phyloP scores from a whole-genome alignment of 2,113 vertebrate species.

The Trichomycterus rosablanca region DNA sequence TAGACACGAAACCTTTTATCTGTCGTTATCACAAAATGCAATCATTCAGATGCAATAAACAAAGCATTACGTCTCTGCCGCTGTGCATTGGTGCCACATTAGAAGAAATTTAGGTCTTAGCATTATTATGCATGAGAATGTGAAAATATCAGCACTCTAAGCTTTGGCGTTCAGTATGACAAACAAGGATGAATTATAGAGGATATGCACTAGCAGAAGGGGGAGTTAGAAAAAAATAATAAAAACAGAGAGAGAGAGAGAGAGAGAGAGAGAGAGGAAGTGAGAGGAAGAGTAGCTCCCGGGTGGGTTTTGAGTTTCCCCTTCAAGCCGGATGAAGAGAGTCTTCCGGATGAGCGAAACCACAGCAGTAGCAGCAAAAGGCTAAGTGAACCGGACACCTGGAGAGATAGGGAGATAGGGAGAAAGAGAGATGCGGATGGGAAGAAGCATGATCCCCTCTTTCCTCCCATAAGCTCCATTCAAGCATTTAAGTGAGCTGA shows the following conservation, averaged over 20 bases:
- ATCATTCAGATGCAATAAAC: constrained; percentile 7
- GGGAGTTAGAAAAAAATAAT: no score
- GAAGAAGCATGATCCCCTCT: constrained; percentile 6
- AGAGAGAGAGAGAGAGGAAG: constrained; percentile 6
- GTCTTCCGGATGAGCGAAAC: constrained; percentile 44
- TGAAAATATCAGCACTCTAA: constrained; percentile 8
- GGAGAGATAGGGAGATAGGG: constrained; percentile 30
- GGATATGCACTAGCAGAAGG: no score
- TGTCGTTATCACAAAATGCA: constrained; percentile 10
- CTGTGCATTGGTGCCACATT: constrained; percentile 3
- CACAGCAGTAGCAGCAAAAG: constrained; percentile 27
- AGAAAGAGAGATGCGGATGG: constrained; percentile 18
- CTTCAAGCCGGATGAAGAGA: constrained; percentile 35
- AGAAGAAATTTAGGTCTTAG: constrained; percentile 11
- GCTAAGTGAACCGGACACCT: constrained; percentile 41
- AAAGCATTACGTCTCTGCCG: constrained; percentile 16
- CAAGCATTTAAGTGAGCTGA: constrained; percentile 46
- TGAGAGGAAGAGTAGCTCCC: constrained; percentile 34
- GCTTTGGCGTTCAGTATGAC: constrained; percentile 15
- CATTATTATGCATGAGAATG: constrained; percentile 23
- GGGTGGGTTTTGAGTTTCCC: constrained; percentile 45
- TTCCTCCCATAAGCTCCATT: constrained; percentile 6
- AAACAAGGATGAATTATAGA: constrained; percentile 27
- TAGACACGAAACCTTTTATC: constrained; percentile 23
- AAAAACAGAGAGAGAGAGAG: constrained; percentile 4